Evolutionary conservation across 2,797 vertebrate genomes (phyloP), one percentile per base, ranked within the genome.

Genomic region (Pangasius mekongensis): DNA sequence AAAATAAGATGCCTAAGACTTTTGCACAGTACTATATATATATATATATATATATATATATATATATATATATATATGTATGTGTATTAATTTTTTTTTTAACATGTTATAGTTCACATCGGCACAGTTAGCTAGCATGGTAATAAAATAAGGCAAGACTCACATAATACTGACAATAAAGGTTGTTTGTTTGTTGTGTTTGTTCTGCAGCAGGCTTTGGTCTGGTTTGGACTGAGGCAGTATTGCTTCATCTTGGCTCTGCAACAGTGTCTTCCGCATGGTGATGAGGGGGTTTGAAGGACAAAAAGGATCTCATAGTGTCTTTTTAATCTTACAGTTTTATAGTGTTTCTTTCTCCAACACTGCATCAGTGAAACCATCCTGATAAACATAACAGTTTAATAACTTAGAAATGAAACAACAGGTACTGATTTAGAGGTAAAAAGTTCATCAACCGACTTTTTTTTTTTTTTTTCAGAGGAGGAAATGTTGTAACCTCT

Each of bases 121-220:
- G 97, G 97, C 95, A 95, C 95, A 94, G 97, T 97, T 98, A 97
- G 96, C 96, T 97, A 97, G 95, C 94, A 96, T 96, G 94, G 94
- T 95, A 95, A 95, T 96, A 96, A 97, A 97, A 96, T 98, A 98
- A 99, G 98, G 98, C 98, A 97, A 97, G 97, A 96, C 95, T 97
- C 96, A 96, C 95, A 94, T 93, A 95, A 96, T 94, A 95, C 96
- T 97, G 97, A 96, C 96, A 96, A 95, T 93, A 95, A 93, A 95
- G 95, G 94, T 91, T 90, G 93, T 91, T 92, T 94, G 94, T 93
- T 94, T 92, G 94, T 93, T 93, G 90, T 94, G 91, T 89, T 96
- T 96, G 96, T 96, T 97, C 97, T 95, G 94, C 93, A 95, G 96
- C 94, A 95, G 96, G 96, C 97, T 98, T 98, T 97, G 97, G 97